Percentiles rank a stretch among this genome's conserved stretches.
Conservation (phyloP, 2,113 vertebrate genomes). For the Donacobius atricapilla region DNA sequence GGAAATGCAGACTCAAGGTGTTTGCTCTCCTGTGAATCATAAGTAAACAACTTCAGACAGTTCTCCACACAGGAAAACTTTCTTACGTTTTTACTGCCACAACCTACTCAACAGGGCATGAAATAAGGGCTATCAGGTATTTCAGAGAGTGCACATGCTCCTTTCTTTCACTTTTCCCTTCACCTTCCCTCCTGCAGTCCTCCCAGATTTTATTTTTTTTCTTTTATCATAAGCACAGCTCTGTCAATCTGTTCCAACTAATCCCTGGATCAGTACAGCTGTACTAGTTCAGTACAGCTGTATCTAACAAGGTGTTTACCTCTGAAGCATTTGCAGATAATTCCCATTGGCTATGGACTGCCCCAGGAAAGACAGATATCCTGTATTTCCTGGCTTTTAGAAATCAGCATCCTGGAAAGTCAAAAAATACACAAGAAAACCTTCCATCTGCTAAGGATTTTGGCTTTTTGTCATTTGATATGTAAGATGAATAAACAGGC, state of each 20-base stretch:
- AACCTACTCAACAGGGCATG: background rate
- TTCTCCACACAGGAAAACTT: background rate
- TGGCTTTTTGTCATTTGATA: background rate
- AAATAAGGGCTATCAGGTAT: background rate
- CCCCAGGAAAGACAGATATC: background rate
- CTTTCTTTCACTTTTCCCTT: background rate
- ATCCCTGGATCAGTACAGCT: background rate
- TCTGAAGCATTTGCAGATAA: background rate
- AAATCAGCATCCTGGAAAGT: background rate
- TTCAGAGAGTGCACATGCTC: background rate
- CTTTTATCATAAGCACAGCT: background rate
- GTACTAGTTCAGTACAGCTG: background rate
- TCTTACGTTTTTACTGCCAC: background rate
- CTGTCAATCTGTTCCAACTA: background rate
- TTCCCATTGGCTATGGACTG: background rate
- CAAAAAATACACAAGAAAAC: background rate
- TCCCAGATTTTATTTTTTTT: background rate
- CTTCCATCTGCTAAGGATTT: background rate
- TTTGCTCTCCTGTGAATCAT: background rate
- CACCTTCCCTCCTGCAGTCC: background rate
- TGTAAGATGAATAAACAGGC: conserved; percentile 9
- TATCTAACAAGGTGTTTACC: conserved; percentile 1
- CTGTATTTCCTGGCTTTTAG: background rate
- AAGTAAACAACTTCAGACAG: background rate
- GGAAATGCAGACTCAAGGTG: background rate